Conservation (phyloP, 2,888 invertebrate genomes). For the Hydroisotoma schaefferi region DNA sequence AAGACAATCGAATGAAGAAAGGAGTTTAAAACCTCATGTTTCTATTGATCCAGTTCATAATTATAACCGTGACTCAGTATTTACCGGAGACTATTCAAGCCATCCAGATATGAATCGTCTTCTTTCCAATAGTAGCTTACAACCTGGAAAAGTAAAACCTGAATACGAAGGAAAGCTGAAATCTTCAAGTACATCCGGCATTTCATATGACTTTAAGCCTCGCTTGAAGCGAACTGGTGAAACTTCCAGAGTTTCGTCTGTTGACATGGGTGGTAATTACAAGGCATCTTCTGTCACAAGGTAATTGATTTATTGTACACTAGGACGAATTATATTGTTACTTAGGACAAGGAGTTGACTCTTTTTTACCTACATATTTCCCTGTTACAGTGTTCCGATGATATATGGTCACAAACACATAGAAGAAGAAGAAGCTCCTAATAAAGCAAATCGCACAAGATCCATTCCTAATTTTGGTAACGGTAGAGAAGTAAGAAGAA, state of each 20-base stretch:
- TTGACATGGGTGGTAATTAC: neutral
- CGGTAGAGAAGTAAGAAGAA: conserved; percentile 41
- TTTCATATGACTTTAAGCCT: neutral
- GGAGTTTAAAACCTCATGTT: too few relatives aligned
- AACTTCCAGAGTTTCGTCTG: neutral
- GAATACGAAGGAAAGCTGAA: too few relatives aligned
- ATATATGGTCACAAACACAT: neutral
- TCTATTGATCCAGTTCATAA: too few relatives aligned
- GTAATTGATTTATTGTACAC: conserved; percentile 14
- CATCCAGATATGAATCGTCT: too few relatives aligned
- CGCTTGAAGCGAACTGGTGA: conserved; percentile 2
- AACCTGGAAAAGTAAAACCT: too few relatives aligned
- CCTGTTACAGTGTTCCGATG: neutral
- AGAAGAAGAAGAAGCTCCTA: conserved; percentile 7
- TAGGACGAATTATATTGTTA: neutral
- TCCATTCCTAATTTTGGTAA: conserved; percentile 31
- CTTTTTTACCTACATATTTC: too few relatives aligned
- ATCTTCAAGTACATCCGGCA: too few relatives aligned
- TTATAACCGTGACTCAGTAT: too few relatives aligned
- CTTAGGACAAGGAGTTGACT: too few relatives aligned
- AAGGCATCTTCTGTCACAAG: conserved; percentile 3
- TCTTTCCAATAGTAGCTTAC: too few relatives aligned
- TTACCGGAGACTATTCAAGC: too few relatives aligned
- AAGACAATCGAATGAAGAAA: too few relatives aligned
- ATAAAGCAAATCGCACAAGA: conserved; percentile 33